Conservation (phyloP, 2,797 vertebrate species). For the Ctenochaetus hawaiiensis region DNA sequence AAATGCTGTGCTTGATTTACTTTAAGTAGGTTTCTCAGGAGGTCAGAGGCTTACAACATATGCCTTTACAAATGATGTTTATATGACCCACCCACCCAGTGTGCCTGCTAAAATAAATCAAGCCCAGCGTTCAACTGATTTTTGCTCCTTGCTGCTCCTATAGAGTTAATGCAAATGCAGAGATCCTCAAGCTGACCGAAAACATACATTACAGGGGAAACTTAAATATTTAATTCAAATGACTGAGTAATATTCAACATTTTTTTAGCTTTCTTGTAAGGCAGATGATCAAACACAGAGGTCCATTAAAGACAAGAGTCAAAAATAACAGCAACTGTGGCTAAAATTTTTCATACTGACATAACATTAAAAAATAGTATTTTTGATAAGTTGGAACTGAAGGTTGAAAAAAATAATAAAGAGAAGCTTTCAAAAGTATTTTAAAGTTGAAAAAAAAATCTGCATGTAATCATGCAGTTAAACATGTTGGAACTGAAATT, state of each 20-base stretch:
- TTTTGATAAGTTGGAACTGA: background rate
- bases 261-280: background rate
- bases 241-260: background rate
- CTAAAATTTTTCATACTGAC: background rate
- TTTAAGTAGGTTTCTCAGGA: constrained; percentile 46
- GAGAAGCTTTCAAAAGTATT: background rate
- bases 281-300: background rate
- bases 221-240: background rate
- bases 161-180: constrained; percentile 17
- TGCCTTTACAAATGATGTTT: constrained; percentile 55
- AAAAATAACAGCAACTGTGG: background rate
- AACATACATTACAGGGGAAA: background rate
- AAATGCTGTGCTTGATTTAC: constrained; percentile 41
- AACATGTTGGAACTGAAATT: background rate
- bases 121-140: constrained; percentile 21
- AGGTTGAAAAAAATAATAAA: background rate
- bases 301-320: background rate
- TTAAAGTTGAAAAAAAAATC: background rate
- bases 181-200: background rate
- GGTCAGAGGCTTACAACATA: constrained; percentile 42
- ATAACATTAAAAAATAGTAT: background rate
- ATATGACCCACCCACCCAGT: constrained; percentile 59
- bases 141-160: constrained; percentile 16
- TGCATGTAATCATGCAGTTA: background rate
- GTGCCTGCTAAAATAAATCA: constrained; percentile 62